Evolutionary conservation across 2,888 invertebrate species (phyloP).

Genomic region (Dasypolia templi): DNA sequence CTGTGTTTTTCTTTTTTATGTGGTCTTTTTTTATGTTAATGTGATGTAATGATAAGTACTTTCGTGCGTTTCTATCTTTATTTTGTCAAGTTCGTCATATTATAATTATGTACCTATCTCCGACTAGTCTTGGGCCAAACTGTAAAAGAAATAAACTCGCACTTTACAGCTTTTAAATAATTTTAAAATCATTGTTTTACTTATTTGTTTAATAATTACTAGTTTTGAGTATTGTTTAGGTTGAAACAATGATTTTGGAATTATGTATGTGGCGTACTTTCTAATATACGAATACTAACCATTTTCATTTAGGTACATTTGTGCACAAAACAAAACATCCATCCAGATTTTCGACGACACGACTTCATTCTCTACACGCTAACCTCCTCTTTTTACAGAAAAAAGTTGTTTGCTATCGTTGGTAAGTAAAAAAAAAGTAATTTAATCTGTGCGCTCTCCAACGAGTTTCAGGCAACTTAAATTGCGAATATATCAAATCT

Average conservation of each 20-base stretch:
- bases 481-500: constrained; percentile 89
- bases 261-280: not conserved
- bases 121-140: not conserved
- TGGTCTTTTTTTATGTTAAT: not conserved
- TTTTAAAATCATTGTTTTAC: not conserved
- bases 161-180: not conserved
- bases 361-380: constrained; percentile 57
- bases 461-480: constrained; percentile 88
- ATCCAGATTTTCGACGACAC: constrained; percentile 43
- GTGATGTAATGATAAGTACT: not conserved
- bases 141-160: not conserved
- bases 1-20: not conserved
- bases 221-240: no score
- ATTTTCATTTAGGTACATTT: constrained; percentile 10
- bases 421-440: constrained; percentile 82
- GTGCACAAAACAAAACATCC: constrained; percentile 9
- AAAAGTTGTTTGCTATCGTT: constrained; percentile 78
- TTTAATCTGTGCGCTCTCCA: constrained; percentile 84
- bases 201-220: no score
- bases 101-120: not conserved
- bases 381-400: constrained; percentile 76
- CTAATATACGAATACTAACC: constrained; percentile 1
- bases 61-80: not conserved
- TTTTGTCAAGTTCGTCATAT: not conserved
- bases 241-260: no score